These are phyloP conservation scores for Crypturellus undulatus DNA, from an alignment of 2,113 vertebrate species.

Conservation along the genomic window DNA sequence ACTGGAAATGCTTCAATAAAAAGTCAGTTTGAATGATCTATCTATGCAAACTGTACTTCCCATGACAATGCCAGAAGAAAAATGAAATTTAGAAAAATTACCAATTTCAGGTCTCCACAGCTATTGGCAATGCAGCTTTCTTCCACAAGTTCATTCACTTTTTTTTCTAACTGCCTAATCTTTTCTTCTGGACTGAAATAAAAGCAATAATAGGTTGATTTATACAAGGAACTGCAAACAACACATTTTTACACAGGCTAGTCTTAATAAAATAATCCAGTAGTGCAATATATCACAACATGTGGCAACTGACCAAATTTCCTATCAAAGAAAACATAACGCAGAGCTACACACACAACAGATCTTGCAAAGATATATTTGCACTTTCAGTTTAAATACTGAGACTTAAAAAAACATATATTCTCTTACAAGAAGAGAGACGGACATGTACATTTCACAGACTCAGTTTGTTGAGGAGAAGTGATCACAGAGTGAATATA, in stretches of 20 bases:
- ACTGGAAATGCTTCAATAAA: background rate
- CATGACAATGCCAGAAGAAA: background rate
- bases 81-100: constrained; percentile 68
- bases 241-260: background rate
- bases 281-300: background rate
- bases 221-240: background rate
- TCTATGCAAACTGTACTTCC: background rate
- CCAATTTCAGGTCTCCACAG: constrained; percentile 88
- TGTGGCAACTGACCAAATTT: background rate
- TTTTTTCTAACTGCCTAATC: constrained; percentile 94
- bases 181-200: constrained; percentile 91
- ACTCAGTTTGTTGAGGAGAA: background rate
- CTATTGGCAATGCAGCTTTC: constrained; percentile 95
- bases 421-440: background rate
- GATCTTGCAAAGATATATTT: background rate
- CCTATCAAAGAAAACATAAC: background rate
- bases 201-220: background rate
- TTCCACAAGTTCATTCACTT: constrained; percentile 93
- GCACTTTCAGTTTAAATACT: background rate
- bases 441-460: rapidly evolving
- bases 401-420: background rate
- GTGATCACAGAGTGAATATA: background rate
- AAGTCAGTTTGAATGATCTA: background rate
- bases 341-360: background rate
- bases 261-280: background rate